These are phyloP conservation scores for Strongylocentrotus purpuratus DNA, from an alignment of 35 echinoderm and acorn worm genomes.

Conservation along the genomic window DNA sequence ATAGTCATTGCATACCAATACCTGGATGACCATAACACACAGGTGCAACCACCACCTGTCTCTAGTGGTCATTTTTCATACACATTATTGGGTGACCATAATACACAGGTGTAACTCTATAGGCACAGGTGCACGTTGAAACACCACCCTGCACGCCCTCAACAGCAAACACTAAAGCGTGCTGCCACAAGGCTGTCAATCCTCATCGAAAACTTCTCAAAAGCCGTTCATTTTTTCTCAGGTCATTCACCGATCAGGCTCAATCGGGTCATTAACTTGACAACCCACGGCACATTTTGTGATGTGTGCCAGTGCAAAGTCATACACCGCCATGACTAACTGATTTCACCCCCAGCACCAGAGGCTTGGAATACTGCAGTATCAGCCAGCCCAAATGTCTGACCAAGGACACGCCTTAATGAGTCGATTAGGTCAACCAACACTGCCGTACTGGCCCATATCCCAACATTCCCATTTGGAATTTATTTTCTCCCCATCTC, in stretches of 20 bases:
- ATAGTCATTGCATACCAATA: too few species aligned
- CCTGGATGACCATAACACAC: background rate
- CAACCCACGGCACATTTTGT: background rate
- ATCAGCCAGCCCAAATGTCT: background rate
- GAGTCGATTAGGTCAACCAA: constrained; percentile 18
- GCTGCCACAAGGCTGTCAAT: background rate
- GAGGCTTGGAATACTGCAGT: background rate
- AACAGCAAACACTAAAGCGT: background rate
- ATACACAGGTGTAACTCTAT: background rate
- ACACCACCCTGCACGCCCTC: background rate
- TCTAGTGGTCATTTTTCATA: background rate
- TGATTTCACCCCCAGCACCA: background rate
- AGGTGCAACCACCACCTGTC: background rate
- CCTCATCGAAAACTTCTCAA: background rate
- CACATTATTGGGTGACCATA: background rate
- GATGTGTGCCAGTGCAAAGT: constrained; percentile 32
- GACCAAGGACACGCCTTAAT: constrained; percentile 29
- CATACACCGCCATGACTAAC: constrained; percentile 39
- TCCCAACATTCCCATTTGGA: background rate
- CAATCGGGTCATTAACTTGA: background rate
- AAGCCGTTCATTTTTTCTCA: background rate
- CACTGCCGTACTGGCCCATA: background rate
- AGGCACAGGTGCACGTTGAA: background rate
- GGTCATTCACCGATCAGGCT: constrained; percentile 32
- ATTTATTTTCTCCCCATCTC: background rate